A percentile compares a stretch with the other conserved stretches of the same genome.
Evolutionary conservation across 2,888 invertebrate genomes (phyloP).

Genomic region (Plagodis dolabraria): DNA sequence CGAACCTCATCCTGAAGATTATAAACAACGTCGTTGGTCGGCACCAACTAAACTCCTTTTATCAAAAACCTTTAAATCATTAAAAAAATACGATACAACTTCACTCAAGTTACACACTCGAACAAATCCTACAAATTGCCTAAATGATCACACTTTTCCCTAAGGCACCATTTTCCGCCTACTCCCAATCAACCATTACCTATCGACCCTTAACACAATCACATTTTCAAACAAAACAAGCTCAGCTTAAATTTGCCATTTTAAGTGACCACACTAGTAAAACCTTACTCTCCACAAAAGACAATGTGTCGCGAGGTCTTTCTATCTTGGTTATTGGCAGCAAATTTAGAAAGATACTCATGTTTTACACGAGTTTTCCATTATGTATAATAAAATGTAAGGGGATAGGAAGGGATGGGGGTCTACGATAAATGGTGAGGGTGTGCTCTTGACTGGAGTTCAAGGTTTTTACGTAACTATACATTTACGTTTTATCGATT

Average conservation of each 20-base stretch:
- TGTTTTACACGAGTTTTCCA: constrained; percentile 26
- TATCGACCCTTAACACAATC: constrained; percentile 1
- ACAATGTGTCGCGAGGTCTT: constrained; percentile 6
- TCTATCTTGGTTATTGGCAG: constrained; percentile 1
- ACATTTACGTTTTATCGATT: constrained; percentile 22
- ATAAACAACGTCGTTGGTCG: too few relatives aligned
- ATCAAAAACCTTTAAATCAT: background rate
- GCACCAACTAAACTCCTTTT: too few relatives aligned
- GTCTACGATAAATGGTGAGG: constrained; percentile 22
- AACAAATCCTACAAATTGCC: constrained; percentile 26
- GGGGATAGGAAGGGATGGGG: constrained; percentile 10
- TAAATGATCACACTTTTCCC: constrained; percentile 18
- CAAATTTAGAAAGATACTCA: constrained; percentile 25
- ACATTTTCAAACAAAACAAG: constrained; percentile 1
- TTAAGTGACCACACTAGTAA: background rate
- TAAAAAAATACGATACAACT: constrained; percentile 8
- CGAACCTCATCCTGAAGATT: too few relatives aligned
- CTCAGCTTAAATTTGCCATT: constrained; percentile 6
- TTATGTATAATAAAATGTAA: constrained; percentile 25
- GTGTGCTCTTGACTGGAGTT: constrained; percentile 26
- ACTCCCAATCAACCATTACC: constrained; percentile 3
- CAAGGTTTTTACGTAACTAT: constrained; percentile 21
- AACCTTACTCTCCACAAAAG: constrained; percentile 1
- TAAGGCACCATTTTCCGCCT: constrained; percentile 12
- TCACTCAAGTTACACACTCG: constrained; percentile 8